These are phyloP conservation scores for Cabera pusaria DNA, from an alignment of 2,888 invertebrate genomes.

Conservation along the genomic window DNA sequence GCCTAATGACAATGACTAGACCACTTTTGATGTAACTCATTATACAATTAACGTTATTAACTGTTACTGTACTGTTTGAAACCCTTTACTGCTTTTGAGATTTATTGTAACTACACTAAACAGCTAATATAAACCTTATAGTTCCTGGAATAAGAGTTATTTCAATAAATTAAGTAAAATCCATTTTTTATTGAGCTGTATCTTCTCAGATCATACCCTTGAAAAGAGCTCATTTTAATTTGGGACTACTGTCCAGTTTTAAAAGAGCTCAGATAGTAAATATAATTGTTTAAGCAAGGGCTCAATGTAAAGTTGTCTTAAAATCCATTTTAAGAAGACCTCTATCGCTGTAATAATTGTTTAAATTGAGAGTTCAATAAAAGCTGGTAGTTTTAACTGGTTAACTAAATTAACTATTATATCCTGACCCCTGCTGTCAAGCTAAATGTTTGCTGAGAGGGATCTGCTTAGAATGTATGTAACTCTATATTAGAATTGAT, in stretches of 20 bases:
- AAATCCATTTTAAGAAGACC: slow-evolving; percentile 1
- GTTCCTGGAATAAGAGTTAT: neutral
- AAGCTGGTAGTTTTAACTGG: slow-evolving; percentile 2
- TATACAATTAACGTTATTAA: slow-evolving; percentile 37
- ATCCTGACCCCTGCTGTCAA: slow-evolving; percentile 26
- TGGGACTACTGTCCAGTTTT: too few relatives aligned
- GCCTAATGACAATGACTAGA: slow-evolving; percentile 10
- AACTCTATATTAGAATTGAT: slow-evolving; percentile 36
- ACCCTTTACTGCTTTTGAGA: slow-evolving; percentile 6
- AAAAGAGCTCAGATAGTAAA: too few relatives aligned
- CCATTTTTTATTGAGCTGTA: slow-evolving; percentile 3
- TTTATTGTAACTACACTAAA: slow-evolving; percentile 4
- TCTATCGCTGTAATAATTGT: neutral
- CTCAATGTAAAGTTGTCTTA: too few relatives aligned
- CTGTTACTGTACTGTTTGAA: slow-evolving; percentile 29
- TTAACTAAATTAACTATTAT: slow-evolving; percentile 24
- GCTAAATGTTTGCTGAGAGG: slow-evolving; percentile 24
- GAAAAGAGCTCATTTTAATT: neutral
- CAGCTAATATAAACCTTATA: neutral
- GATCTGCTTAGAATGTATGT: slow-evolving; percentile 20
- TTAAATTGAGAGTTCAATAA: slow-evolving; percentile 5
- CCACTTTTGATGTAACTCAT: slow-evolving; percentile 24
- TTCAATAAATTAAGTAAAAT: neutral
- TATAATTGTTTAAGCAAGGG: too few relatives aligned
- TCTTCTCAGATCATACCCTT: neutral